Evolutionary conservation across 2,113 vertebrate species (phyloP).

Genomic region (Leptocoma aspasia): DNA sequence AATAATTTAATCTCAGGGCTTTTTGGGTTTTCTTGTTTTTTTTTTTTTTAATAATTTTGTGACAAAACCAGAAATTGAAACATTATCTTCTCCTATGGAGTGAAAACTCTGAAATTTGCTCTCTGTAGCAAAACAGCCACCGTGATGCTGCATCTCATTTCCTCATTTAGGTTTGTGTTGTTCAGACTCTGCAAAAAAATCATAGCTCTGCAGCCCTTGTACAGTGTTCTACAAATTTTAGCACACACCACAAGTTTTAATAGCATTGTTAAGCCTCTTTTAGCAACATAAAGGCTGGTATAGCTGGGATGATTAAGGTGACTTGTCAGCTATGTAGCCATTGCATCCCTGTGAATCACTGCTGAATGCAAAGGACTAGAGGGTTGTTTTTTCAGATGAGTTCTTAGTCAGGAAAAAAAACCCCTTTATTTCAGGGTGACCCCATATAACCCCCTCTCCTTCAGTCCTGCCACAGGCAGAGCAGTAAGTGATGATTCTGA

Average conservation of each 20-base stretch:
- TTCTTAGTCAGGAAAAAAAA: neutral
- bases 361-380: neutral
- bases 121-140: neutral
- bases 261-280: neutral
- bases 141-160: neutral
- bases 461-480: neutral
- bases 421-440: fast-evolving
- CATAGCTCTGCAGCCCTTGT: neutral
- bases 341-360: neutral
- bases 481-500: neutral
- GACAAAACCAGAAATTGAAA: neutral
- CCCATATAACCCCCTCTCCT: too few species aligned
- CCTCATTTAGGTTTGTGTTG: neutral
- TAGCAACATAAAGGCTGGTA: neutral
- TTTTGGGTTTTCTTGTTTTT: neutral
- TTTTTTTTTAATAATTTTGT: fast-evolving
- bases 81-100: fast-evolving
- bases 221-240: neutral
- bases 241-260: neutral
- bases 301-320: neutral
- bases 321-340: neutral
- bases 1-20: neutral
- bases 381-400: neutral
- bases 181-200: neutral
- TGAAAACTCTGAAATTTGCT: neutral